phyloP scores from a whole-genome alignment of 2,797 vertebrate genomes.

The Acanthornis magna region DNA sequence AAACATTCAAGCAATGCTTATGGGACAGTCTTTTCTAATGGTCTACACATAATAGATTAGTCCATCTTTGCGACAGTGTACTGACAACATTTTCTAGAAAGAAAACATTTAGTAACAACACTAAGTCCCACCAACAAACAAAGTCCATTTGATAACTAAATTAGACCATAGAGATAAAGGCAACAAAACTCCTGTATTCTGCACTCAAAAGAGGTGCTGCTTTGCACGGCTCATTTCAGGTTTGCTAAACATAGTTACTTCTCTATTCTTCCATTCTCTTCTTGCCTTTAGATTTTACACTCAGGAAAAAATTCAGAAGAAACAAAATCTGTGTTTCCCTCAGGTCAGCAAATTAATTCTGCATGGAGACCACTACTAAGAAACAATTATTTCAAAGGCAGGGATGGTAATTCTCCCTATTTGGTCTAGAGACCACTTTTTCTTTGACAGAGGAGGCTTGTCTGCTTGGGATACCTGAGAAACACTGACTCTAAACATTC shows the following conservation, averaged over 20 bases:
- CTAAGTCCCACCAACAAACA: neutral
- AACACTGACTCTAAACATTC: neutral
- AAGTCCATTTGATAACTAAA: neutral
- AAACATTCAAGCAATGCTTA: neutral
- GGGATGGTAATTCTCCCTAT: neutral
- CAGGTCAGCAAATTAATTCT: slow-evolving; percentile 65
- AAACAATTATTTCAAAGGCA: slow-evolving; percentile 50
- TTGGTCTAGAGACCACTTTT: neutral
- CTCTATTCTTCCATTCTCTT: neutral
- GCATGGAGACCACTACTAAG: slow-evolving; percentile 39
- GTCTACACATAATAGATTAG: neutral
- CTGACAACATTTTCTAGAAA: neutral
- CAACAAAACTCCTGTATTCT: neutral
- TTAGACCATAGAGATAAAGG: neutral
- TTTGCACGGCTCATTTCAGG: neutral
- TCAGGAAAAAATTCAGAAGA: slow-evolving; percentile 51
- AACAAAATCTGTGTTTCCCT: slow-evolving; percentile 40
- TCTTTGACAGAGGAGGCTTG: neutral
- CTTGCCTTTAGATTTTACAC: slow-evolving; percentile 4
- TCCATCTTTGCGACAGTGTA: neutral
- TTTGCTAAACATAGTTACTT: neutral
- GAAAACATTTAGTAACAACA: neutral
- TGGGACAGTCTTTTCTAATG: neutral
- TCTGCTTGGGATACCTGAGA: neutral
- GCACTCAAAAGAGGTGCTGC: neutral